phyloP scores from a whole-genome alignment of 2,888 invertebrate species.

The Nomada ferruginata region DNA sequence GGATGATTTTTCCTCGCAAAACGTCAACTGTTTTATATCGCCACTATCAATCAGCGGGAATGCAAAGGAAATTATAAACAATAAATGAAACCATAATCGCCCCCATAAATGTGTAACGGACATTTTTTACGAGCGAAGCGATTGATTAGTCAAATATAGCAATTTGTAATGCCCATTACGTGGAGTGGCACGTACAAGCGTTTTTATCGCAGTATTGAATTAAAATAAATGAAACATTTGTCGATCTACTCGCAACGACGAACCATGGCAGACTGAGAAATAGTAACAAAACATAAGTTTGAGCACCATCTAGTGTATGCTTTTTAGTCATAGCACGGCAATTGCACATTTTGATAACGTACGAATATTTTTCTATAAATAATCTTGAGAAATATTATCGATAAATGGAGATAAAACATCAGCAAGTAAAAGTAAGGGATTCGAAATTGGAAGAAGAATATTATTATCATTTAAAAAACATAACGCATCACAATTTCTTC shows the following conservation, averaged over 20 bases:
- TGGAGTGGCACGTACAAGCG: neutral
- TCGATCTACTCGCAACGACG: neutral
- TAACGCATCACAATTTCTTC: neutral
- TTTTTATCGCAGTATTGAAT: slow-evolving; percentile 46
- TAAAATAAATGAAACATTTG: slow-evolving; percentile 29
- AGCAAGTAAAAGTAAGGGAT: neutral
- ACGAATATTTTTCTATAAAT: neutral
- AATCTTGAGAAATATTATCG: neutral
- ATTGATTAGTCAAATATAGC: slow-evolving; percentile 29
- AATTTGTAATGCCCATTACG: slow-evolving; percentile 41
- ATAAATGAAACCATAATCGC: slow-evolving; percentile 45
- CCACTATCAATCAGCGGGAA: slow-evolving; percentile 44
- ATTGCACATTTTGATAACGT: neutral
- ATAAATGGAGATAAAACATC: neutral
- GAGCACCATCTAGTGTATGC: slow-evolving; percentile 39
- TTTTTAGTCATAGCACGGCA: neutral
- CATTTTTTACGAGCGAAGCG: slow-evolving; percentile 61
- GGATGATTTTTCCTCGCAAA: slow-evolving; percentile 47
- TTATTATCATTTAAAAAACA: neutral
- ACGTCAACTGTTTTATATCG: slow-evolving; percentile 55
- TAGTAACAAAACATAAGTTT: slow-evolving; percentile 24
- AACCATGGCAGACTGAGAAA: slow-evolving; percentile 38
- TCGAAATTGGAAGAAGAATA: neutral
- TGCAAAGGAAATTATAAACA: slow-evolving; percentile 22
- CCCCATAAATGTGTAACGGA: slow-evolving; percentile 35